Percentiles rank a stretch among this genome's conserved stretches.
phyloP scores from a whole-genome alignment of 2,888 invertebrate genomes.

The Hyalella azteca region DNA sequence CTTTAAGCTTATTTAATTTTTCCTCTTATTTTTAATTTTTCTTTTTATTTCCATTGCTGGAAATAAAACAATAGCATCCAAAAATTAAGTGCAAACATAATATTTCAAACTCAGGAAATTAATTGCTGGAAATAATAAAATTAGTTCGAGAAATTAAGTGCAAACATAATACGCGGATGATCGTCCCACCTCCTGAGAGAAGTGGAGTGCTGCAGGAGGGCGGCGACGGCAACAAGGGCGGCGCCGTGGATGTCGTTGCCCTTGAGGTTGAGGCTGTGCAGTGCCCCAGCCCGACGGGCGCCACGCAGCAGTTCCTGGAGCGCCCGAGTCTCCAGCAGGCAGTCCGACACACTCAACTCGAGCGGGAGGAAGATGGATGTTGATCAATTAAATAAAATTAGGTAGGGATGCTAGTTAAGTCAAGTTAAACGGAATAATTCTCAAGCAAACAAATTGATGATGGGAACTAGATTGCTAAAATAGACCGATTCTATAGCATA shows the following conservation, averaged over 20 bases:
- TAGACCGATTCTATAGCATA: background rate
- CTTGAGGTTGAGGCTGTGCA: conserved; percentile 46
- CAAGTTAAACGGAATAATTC: background rate
- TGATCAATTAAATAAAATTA: background rate
- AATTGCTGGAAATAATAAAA: too few relatives aligned
- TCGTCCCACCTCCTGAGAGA: conserved; percentile 45
- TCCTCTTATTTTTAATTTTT: too few relatives aligned
- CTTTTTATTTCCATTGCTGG: too few relatives aligned
- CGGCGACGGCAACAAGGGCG: conserved; percentile 37
- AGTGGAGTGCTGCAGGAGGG: conserved; percentile 42
- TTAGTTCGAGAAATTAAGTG: background rate
- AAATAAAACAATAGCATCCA: too few relatives aligned
- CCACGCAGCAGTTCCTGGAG: conserved; percentile 48
- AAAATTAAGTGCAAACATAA: too few relatives aligned
- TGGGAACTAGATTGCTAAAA: background rate
- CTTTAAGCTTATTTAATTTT: too few relatives aligned
- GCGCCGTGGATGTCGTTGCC: conserved; percentile 48
- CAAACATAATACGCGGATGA: too few relatives aligned
- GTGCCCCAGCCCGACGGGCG: conserved; percentile 40
- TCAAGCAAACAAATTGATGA: background rate
- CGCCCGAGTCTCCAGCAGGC: conserved; percentile 44
- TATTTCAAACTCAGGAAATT: too few relatives aligned
- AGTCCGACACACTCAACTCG: conserved; percentile 50
- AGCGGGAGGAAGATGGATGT: background rate
- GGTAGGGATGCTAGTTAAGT: background rate